These are phyloP conservation scores for Thermophis baileyi DNA, from an alignment of 2,113 vertebrate species.

Conservation along the genomic window DNA sequence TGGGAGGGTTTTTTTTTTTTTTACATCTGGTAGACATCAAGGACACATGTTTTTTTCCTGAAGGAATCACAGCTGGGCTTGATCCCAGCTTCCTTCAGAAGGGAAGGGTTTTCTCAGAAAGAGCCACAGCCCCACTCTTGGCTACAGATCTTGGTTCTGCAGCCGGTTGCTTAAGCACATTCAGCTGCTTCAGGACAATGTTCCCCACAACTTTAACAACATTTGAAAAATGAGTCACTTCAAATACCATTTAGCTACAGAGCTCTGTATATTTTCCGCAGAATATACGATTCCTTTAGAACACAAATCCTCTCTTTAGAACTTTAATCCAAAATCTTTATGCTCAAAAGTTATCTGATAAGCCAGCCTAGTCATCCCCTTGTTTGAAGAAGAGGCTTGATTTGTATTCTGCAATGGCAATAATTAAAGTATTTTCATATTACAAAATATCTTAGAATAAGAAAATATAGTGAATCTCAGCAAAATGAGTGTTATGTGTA, in stretches of 20 bases:
- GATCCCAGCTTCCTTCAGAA: conserved; percentile 12
- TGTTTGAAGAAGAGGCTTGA: not conserved
- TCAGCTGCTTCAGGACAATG: not conserved
- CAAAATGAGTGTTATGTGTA: not conserved
- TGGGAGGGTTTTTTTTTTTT: conserved; percentile 3
- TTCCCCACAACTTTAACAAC: not conserved
- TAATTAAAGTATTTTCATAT: not conserved
- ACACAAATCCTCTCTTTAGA: not conserved
- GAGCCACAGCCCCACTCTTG: conserved; percentile 27
- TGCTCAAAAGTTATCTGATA: not conserved
- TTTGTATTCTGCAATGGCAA: not conserved
- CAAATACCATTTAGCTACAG: not conserved
- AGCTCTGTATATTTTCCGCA: not conserved
- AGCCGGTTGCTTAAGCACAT: not conserved
- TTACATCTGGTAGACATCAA: conserved; percentile 46
- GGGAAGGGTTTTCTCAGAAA: not conserved
- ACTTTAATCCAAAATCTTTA: not conserved
- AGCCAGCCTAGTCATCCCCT: not conserved
- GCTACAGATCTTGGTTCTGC: not conserved
- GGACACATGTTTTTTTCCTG: conserved; percentile 34
- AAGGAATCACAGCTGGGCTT: conserved; percentile 33
- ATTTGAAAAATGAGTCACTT: not conserved
- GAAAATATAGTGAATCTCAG: not conserved
- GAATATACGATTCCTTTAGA: not conserved
- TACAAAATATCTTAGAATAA: not conserved